Evolutionary conservation across 2,797 vertebrate species (phyloP), one percentile per base, ranked within the genome.

Genomic region (Thaleichthys pacificus): DNA sequence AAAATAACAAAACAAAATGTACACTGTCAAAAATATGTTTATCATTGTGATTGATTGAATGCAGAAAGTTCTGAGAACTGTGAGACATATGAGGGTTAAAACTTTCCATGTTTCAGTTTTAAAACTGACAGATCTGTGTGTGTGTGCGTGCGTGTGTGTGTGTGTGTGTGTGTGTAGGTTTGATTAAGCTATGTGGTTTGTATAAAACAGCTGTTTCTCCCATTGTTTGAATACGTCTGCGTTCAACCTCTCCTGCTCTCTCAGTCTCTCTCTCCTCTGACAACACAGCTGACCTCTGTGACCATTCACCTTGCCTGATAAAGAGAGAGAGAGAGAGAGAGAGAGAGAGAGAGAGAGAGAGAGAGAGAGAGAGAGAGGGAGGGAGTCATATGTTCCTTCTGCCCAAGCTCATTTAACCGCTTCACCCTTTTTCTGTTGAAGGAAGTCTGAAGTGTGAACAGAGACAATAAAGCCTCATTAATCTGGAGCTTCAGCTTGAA

Each of bases 351-450:
- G 30, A 47, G 15, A 62, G 56, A 76, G 42, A 30, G 56, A 51
- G 9, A 71, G 24, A 68, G 32, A 54, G 22, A 57, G 63, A 28
- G 61, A 51, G 32, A 35, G 4, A 56, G 22, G n/a, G 71, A 42
- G 62, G 15, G 67, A 70, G 73, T 75, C 70, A 58, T 72, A 71
- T 15, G 61, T 71, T 60, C 76, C 65, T 61, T 70, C 67, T 81
- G 85, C 56, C 85, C 80, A 70, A 67, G 74, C 82, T 81, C 83
- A 84, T 83, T 79, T 76, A 84, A 86, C 81, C 83, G 74, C 64
- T 77, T 80, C 86, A 79, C 84, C 84, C 77, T 79, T 81, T 76
- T 80, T 78, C 79, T 70, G 69, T 78, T 80, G 69, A 87, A 82
- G 76, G 74, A 80, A 83, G 80, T 80, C 74, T 77, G 72, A 61